Evolutionary conservation across 2,888 invertebrate species (phyloP), one percentile per base, ranked within the genome.

Genomic region (Beris morrisii): DNA sequence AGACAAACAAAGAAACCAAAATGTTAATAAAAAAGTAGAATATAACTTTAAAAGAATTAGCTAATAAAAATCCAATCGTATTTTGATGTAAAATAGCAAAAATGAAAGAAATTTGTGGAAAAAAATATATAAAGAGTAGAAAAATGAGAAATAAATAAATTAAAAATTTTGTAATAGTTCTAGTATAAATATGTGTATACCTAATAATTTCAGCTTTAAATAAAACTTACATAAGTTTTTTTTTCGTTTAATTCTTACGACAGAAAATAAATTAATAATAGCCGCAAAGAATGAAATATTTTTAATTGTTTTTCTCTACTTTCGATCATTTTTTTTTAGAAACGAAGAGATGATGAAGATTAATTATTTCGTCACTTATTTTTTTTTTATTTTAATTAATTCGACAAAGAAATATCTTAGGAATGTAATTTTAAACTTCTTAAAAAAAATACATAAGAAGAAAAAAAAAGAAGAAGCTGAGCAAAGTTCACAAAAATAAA

Each of bases 201-300:
- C 58, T 46, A 58, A 58, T 58, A 6, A 38, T 55, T 31, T 45
- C 45, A 58, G 44, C 45, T 58, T 58, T 58, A 58, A 58, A 28
- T 46, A 44, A 58, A 12, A 13, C 3, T 13, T 15, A 52, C 52
- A 28, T 5, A 28, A 38, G 9, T 38, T 38, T 38, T 38, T 32
- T 3, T 38, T 38, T 38, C 38, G 5, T 38, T 38, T 38, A 38
- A 38, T 38, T 7, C 1, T 38, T 38, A 3, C 9, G 1, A 38
- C 9, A 5, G 5, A 38, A 38, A 38, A 5, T 38, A 9, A 38
- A 38, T 38, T 38, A 38, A 9, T 38, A 38, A 38, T 38, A 38
- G 9, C 38, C 38, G 38, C 5, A 38, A 38, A 38, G 7, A 9
- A 38, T 38, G 5, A 7, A 5, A 38, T 38, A 7, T 38, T 38